Base-by-base conservation (phyloP, 2,888 invertebrate genomes). In the Trissolcus brochymenae region DNA sequence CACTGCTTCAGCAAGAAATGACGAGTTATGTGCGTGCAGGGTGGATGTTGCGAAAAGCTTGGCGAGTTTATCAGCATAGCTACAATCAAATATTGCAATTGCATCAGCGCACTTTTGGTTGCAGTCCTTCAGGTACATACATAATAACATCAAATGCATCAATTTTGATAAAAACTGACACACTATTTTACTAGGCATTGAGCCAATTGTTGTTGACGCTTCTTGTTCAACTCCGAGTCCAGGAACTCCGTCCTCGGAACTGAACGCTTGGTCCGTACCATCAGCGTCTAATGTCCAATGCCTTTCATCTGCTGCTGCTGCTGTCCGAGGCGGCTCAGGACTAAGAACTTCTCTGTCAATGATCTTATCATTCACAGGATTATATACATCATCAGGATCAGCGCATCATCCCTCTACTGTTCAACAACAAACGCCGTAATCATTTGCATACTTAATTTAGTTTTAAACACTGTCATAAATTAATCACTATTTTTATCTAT, bases 1-100 rank as follows among this genome's bases (percentile, higher is more conserved):
- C 92, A 16, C 91, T 94, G 81, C 89, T 93, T 3, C 92, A 93
- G 80, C 93, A 93, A 84, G 93, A 94, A 84, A 88, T 93, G 54
- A 90, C 92, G 2, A 92, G 93, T 57, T 91, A 90, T 78, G 91
- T 94, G 60, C 92, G 91, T 80, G 93, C 93, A 0, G 93, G 93
- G 9, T 94, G 94, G 93, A 91, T 92, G 72, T 87, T 94, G 78
- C 88, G 94, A 29, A 93, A 92, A 85, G 93, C 94, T 0, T 94
- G 93, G 93, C 92, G 93, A 84, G 90, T 93, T 66, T 94, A 94
- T 84, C 92, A 93, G 80, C 91, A 91, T 81, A 90, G 92, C 1
- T 92, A 93, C 84, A 90, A 90, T 56, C 92, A 93, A 81, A 90
- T 93, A 79, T 87, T 90, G 17, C 87, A 89, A 16, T 83, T 93